Evolutionary conservation across 2,797 vertebrate species (phyloP), one percentile per base, ranked within the genome.

Genomic region (Borostomias antarcticus): DNA sequence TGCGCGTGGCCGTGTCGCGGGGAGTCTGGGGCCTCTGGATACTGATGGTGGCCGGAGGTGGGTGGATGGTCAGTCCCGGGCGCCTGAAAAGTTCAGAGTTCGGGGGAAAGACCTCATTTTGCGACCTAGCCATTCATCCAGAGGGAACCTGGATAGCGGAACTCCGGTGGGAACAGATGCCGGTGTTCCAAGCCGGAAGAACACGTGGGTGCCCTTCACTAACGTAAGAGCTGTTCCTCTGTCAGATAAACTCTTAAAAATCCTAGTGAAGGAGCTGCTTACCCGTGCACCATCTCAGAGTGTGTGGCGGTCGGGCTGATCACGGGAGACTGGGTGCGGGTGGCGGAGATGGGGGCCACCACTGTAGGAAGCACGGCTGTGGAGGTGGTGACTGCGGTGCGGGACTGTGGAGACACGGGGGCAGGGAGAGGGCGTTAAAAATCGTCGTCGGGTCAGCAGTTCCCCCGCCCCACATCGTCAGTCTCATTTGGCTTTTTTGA

Each of bases 251-350:
- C n/a, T n/a, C n/a, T n/a, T n/a, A n/a, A n/a, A n/a, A n/a, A n/a
- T n/a, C n/a, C n/a, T 28, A 25, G 19, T 21, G 15, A 6, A 8
- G 25, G 1, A 0, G 40, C 58, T 30, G 62, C 85, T 76, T 89
- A 99, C 98, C 95, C 96, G 54, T 98, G 94, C 5, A 94, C 80
- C 58, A 95, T 94, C 30, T 98, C 97, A 2, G 94, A 88, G 80
- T 98, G 97, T 13, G 96, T 94, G 58, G 93, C 93, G 32, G 95
- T 91, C 0, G 96, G 95, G 64, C 91, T 98, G 76, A 98, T 96
- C 70, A 98, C 94, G 8, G 96, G 96, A 54, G 97, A 97, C 85
- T 98, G 98, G 26, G 96, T 97, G 83, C 96, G 92, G 0, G 94
- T 95, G 63, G 95, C 95, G 0, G 97, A 95, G 33, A 98, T 95